Evolutionary conservation across 1,140 invertebrate species (phyloP).

Genomic region (Zophobas atratus): DNA sequence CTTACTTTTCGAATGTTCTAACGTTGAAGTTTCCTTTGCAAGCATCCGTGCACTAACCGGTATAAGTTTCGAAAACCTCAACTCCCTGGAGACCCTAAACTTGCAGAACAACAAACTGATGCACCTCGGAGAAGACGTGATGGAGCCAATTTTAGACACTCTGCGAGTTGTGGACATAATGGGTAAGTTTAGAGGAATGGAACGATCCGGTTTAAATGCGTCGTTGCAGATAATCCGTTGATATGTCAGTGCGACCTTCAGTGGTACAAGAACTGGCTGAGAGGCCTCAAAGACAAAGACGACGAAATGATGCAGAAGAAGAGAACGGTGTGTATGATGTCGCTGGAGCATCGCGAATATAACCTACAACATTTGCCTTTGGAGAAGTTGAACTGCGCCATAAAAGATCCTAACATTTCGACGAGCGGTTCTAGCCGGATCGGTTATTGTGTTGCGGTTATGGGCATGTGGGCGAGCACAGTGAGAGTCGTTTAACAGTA

Average conservation of each 20-base stretch:
- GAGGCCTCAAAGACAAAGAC: constrained; percentile 81
- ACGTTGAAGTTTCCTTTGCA: constrained; percentile 61
- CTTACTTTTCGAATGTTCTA: not conserved
- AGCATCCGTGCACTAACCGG: constrained; percentile 85
- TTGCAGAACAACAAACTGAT: constrained; percentile 90
- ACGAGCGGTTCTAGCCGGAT: constrained; percentile 15
- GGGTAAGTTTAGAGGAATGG: constrained; percentile 73
- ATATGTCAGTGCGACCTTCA: constrained; percentile 89
- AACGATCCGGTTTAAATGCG: not conserved
- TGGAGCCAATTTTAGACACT: constrained; percentile 89
- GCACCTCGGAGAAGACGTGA: constrained; percentile 88
- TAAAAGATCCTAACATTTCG: constrained; percentile 70
- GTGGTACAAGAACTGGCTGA: constrained; percentile 89
- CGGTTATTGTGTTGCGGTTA: constrained; percentile 14
- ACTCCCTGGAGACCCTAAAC: constrained; percentile 89
- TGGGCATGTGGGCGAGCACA: constrained; percentile 49
- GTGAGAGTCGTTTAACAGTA: constrained; percentile 51
- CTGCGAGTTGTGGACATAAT: constrained; percentile 88
- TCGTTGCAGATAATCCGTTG: constrained; percentile 87
- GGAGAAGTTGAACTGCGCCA: constrained; percentile 84
- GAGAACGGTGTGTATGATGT: constrained; percentile 84
- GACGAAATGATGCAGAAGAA: constrained; percentile 91
- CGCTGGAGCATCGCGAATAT: constrained; percentile 84
- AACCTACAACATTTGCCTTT: constrained; percentile 84
- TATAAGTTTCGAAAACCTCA: constrained; percentile 87